Evolutionary conservation across 92 coral and sea anemone genomes (phyloP).

Genomic region (Plumapathes pennacea): DNA sequence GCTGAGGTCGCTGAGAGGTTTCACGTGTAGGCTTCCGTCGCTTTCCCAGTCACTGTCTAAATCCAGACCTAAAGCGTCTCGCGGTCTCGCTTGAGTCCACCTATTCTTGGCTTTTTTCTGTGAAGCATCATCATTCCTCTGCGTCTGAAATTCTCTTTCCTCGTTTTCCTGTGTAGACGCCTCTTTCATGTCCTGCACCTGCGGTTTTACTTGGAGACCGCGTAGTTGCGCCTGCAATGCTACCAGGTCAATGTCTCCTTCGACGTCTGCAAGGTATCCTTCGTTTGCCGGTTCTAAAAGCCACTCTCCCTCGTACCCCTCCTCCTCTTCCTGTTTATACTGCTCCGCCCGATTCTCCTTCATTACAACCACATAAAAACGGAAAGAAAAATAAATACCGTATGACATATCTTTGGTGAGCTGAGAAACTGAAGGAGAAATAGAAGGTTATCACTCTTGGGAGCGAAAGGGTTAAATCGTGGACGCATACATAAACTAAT

Average conservation of each 20-base stretch:
- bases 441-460: no score
- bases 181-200: no score
- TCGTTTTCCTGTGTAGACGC: neutral
- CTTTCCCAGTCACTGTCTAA: constrained; percentile 72
- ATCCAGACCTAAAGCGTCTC: no score
- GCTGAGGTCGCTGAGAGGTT: constrained; percentile 52
- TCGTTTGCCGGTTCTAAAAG: constrained; percentile 24
- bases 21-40: constrained; percentile 58
- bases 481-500: no score
- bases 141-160: constrained; percentile 5
- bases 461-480: no score
- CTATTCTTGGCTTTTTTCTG: neutral
- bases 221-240: constrained; percentile 63
- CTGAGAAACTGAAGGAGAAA: no score
- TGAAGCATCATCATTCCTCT: constrained; percentile 8
- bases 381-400: no score
- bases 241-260: constrained; percentile 53
- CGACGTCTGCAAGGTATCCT: constrained; percentile 79
- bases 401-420: no score
- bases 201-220: no score
- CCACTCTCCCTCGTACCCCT: neutral
- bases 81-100: no score
- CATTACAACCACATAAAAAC: no score
- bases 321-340: constrained; percentile 23
- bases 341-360: no score